These are phyloP conservation scores for Meandrina meandrites DNA, from an alignment of 92 coral and sea anemone species.

Conservation along the genomic window DNA sequence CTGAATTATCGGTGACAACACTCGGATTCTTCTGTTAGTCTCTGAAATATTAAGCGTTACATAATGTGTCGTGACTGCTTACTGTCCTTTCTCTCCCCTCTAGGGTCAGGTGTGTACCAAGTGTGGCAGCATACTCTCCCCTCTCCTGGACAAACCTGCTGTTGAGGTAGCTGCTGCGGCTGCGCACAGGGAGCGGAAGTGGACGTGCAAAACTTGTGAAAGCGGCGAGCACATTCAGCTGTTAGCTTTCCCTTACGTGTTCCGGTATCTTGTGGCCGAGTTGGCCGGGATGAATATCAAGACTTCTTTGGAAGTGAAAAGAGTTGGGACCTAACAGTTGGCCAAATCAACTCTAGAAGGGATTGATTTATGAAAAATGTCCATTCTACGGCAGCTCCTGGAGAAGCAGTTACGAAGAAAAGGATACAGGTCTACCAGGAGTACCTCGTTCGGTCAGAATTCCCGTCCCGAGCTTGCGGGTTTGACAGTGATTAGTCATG, in stretches of 20 bases:
- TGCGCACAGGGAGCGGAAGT: conserved; percentile 86
- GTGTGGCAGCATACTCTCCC: conserved; percentile 94
- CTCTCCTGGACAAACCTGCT: conserved; percentile 85
- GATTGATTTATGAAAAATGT: neutral
- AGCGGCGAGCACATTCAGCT: conserved; percentile 78
- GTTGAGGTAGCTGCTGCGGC: conserved; percentile 90
- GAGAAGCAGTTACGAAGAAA: neutral
- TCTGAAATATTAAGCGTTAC: too few relatives aligned
- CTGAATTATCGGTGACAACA: too few relatives aligned
- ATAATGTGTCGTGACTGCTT: too few relatives aligned
- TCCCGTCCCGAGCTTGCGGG: neutral
- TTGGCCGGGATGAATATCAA: conserved; percentile 96
- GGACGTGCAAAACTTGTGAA: conserved; percentile 92
- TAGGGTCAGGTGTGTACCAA: conserved; percentile 95
- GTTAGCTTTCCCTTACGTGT: conserved; percentile 93
- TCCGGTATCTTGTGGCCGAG: conserved; percentile 96
- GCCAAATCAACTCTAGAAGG: too few relatives aligned
- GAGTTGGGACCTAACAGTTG: conserved; percentile 48
- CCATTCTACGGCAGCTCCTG: neutral
- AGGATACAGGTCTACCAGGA: neutral
- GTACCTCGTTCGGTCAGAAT: too few relatives aligned
- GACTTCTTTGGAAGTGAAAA: conserved; percentile 77
- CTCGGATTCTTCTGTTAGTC: too few relatives aligned
- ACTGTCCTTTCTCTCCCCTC: neutral
- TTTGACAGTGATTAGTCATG: neutral